Percentiles rank a stretch among this genome's conserved stretches.
Evolutionary conservation across 2,113 vertebrate genomes (phyloP).

Genomic region (Dascyllus trimaculatus): DNA sequence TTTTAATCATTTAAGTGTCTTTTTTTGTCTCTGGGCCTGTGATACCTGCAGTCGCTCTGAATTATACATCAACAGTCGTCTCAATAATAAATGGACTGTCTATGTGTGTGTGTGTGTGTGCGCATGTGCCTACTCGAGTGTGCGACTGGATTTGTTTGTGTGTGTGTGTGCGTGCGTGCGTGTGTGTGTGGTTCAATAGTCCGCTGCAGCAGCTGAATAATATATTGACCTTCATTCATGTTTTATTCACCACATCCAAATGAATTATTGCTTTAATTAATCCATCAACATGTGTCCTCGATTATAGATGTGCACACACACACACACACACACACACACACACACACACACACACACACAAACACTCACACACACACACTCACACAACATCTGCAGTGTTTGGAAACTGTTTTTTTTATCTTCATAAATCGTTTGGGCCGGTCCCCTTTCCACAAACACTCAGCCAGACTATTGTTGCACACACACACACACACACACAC

Average conservation of each 20-base stretch:
- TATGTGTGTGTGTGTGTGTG: slow-evolving; percentile 5
- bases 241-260: slow-evolving; percentile 53
- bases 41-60: slow-evolving; percentile 63
- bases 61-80: slow-evolving; percentile 59
- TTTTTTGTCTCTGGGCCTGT: slow-evolving; percentile 37
- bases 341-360: slow-evolving; percentile 6
- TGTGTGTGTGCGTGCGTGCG: slow-evolving; percentile 1
- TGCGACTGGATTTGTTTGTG: slow-evolving; percentile 14
- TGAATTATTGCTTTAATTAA: slow-evolving; percentile 62
- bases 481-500: not conserved
- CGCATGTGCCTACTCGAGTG: not conserved
- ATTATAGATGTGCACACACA: not conserved
- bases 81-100: slow-evolving; percentile 64
- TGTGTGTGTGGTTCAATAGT: slow-evolving; percentile 26
- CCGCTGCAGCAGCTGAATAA: slow-evolving; percentile 36
- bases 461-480: not conserved
- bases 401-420: not conserved
- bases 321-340: slow-evolving; percentile 9
- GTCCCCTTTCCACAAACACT: not conserved
- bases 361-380: not conserved
- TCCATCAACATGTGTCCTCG: slow-evolving; percentile 47
- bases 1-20: slow-evolving; percentile 57
- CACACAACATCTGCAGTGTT: not conserved
- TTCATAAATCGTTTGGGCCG: not conserved
- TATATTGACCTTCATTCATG: slow-evolving; percentile 47